phyloP scores from a whole-genome alignment of 2,888 invertebrate genomes.

The Aromia moschata region DNA sequence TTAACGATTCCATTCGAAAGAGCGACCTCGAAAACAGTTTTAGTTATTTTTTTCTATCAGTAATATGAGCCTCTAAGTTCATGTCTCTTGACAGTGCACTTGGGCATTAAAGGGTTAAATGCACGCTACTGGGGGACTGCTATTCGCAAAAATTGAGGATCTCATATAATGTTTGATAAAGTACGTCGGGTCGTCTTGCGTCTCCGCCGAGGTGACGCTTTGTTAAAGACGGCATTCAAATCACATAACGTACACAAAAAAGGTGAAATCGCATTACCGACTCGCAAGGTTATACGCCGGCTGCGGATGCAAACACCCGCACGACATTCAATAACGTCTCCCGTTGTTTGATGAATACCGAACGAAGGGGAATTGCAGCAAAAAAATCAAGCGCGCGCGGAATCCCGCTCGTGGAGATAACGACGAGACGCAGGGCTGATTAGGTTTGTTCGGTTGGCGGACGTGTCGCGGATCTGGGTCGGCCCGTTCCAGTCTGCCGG shows the following conservation, averaged over 20 bases:
- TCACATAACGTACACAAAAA: slow-evolving; percentile 6
- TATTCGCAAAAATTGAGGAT: no score
- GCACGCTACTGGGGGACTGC: no score
- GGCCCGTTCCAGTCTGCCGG: slow-evolving; percentile 48
- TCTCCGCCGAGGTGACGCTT: background rate
- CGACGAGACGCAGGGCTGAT: slow-evolving; percentile 50
- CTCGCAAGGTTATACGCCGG: slow-evolving; percentile 10
- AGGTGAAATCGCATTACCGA: slow-evolving; percentile 18
- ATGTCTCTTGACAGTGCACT: no score
- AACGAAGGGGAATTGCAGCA: slow-evolving; percentile 26
- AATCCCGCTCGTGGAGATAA: slow-evolving; percentile 46
- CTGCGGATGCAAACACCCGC: slow-evolving; percentile 27
- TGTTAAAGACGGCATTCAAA: background rate
- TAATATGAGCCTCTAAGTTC: no score
- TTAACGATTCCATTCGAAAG: no score
- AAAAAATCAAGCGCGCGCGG: slow-evolving; percentile 43
- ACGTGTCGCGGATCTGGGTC: slow-evolving; percentile 49
- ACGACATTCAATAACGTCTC: slow-evolving; percentile 15
- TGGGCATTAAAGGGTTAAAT: no score
- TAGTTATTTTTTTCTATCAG: no score
- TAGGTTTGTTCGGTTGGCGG: slow-evolving; percentile 50
- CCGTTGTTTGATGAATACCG: slow-evolving; percentile 29
- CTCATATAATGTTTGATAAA: no score
- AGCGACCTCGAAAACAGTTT: no score
- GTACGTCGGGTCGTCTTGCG: no score